A percentile compares a stretch with the other conserved stretches of the same genome.
phyloP scores from a whole-genome alignment of 2,888 invertebrate species.

The Dyspetes luteomarginatus region DNA sequence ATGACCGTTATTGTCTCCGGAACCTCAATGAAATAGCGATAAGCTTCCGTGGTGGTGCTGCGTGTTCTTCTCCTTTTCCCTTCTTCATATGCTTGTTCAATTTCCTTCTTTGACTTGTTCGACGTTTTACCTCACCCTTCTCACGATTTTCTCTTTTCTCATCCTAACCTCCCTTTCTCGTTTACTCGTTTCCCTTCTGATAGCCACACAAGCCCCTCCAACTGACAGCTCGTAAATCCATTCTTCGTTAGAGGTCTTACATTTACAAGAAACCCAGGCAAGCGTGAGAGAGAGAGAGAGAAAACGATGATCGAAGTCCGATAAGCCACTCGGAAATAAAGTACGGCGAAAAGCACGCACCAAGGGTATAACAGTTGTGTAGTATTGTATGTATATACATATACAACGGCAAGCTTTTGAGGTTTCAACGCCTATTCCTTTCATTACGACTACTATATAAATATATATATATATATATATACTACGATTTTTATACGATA shows the following conservation, averaged over 20 bases:
- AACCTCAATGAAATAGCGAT: constrained; percentile 46
- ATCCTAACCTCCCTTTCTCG: constrained; percentile 20
- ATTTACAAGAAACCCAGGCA: neutral
- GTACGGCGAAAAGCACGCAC: constrained; percentile 8
- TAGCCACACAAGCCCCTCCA: constrained; percentile 10
- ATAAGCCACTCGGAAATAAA: constrained; percentile 58
- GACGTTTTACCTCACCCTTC: constrained; percentile 12
- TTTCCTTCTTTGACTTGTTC: neutral
- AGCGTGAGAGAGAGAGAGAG: constrained; percentile 13
- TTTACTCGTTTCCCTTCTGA: constrained; percentile 23
- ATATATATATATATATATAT: constrained; percentile 3
- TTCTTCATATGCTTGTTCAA: neutral
- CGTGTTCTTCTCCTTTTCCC: neutral
- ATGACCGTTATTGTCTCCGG: neutral
- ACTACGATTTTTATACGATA: neutral
- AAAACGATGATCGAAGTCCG: constrained; percentile 48
- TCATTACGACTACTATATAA: neutral
- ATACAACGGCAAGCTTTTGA: constrained; percentile 8
- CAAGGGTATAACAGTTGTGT: constrained; percentile 1
- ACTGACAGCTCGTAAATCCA: constrained; percentile 51
- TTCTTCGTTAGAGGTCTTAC: constrained; percentile 33
- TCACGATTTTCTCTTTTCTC: constrained; percentile 11
- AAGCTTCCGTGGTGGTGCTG: constrained; percentile 25
- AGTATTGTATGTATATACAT: too few relatives aligned
- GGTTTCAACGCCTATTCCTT: constrained; percentile 5